Evolutionary conservation across 2,888 invertebrate species (phyloP).

Genomic region (Seira sanloemensis): DNA sequence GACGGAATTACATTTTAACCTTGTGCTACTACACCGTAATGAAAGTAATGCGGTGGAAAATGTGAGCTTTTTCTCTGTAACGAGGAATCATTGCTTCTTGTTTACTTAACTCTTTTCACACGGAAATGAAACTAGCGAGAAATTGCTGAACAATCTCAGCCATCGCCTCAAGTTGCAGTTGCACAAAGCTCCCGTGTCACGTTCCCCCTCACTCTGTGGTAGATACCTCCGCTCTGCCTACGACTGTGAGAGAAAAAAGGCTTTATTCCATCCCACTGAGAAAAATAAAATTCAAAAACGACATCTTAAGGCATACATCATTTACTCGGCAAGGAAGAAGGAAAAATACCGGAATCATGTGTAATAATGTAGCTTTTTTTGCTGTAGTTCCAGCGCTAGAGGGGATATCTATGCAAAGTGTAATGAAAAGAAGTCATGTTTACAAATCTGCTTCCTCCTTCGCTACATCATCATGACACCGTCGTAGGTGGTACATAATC

Average conservation of each 20-base stretch:
- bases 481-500: not conserved
- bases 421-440: not conserved
- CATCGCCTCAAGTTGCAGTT: not conserved
- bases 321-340: not conserved
- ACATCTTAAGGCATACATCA: not conserved
- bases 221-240: too few relatives aligned
- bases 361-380: too few relatives aligned
- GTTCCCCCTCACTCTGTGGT: too few relatives aligned
- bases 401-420: not conserved
- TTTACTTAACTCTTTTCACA: slow-evolving; percentile 4
- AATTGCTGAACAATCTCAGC: not conserved
- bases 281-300: too few relatives aligned
- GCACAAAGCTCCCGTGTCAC: not conserved
- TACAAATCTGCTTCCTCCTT: not conserved
- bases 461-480: not conserved
- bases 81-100: slow-evolving; percentile 11
- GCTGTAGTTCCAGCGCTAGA: too few relatives aligned
- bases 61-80: slow-evolving; percentile 13
- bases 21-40: slow-evolving; percentile 4
- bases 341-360: not conserved
- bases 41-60: slow-evolving; percentile 50
- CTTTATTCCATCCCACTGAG: too few relatives aligned
- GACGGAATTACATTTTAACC: not conserved
- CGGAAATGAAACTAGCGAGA: not conserved
- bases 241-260: too few relatives aligned